phyloP scores from a whole-genome alignment of 1,140 invertebrate species.

The Cydia strobilella region DNA sequence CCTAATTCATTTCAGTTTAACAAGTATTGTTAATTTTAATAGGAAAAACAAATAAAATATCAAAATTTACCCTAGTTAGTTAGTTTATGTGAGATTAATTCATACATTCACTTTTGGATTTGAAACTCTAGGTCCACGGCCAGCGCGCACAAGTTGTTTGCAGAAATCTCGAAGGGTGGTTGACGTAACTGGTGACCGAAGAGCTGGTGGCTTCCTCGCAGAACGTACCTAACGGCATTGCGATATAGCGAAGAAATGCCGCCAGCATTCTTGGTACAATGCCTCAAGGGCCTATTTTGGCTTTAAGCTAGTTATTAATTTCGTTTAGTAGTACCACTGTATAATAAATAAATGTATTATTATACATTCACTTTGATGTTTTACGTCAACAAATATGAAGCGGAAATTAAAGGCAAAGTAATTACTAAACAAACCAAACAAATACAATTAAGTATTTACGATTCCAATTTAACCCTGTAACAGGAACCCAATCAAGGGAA shows the following conservation, averaged over 20 bases:
- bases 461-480: constrained; percentile 15
- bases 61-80: constrained; percentile 4
- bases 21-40: not conserved
- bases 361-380: constrained; percentile 22
- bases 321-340: too few relatives aligned
- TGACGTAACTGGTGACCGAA: too few relatives aligned
- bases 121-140: too few relatives aligned
- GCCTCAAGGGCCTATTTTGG: too few relatives aligned
- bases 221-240: too few relatives aligned
- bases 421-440: constrained; percentile 29
- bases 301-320: too few relatives aligned
- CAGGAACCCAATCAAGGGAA: constrained; percentile 3
- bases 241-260: too few relatives aligned
- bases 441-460: constrained; percentile 29
- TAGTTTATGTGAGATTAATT: constrained; percentile 23
- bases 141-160: too few relatives aligned
- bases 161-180: too few relatives aligned
- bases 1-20: not conserved
- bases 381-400: constrained; percentile 12
- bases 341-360: too few relatives aligned
- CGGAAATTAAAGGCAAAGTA: constrained; percentile 30
- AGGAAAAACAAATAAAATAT: constrained; percentile 1
- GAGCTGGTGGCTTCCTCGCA: too few relatives aligned
- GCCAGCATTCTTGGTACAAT: too few relatives aligned
- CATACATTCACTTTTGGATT: constrained; percentile 17